phyloP scores from a whole-genome alignment of 2,113 vertebrate species.

The Proteles cristata region DNA sequence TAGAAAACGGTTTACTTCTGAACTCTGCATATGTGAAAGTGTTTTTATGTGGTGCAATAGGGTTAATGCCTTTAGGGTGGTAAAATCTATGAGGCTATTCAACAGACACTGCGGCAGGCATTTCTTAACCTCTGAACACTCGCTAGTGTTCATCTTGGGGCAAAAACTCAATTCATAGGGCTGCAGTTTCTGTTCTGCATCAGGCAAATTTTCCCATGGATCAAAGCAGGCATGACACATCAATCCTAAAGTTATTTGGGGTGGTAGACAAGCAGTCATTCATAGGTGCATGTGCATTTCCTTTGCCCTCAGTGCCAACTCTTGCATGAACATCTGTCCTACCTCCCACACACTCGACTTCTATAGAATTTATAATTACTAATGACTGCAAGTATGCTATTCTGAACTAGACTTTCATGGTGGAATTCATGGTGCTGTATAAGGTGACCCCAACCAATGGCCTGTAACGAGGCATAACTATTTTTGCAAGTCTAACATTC shows the following conservation, averaged over 20 bases:
- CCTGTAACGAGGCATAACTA: not conserved
- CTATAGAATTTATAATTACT: not conserved
- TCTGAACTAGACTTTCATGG: not conserved
- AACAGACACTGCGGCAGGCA: conserved; percentile 12
- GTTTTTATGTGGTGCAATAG: not conserved
- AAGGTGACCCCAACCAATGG: not conserved
- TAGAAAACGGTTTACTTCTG: conserved; percentile 57
- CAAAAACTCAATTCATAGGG: not conserved
- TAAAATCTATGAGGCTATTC: not conserved
- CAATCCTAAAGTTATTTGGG: not conserved
- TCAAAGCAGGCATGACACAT: not conserved
- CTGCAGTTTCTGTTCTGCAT: not conserved
- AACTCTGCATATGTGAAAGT: conserved; percentile 57
- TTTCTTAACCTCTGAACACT: conserved; percentile 19
- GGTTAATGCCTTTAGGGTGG: not conserved
- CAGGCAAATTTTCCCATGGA: not conserved
- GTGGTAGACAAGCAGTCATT: not conserved
- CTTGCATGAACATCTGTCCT: not conserved
- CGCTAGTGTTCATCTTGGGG: not conserved
- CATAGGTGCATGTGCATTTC: not conserved
- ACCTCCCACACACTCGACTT: not conserved
- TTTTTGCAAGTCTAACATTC: conserved; percentile 10
- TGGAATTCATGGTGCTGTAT: not conserved
- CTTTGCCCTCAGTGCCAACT: not conserved
- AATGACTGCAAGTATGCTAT: not conserved